Evolutionary conservation across 2,113 vertebrate genomes (phyloP), one percentile per base, ranked within the genome.

Genomic region (Spermophilus dauricus): DNA sequence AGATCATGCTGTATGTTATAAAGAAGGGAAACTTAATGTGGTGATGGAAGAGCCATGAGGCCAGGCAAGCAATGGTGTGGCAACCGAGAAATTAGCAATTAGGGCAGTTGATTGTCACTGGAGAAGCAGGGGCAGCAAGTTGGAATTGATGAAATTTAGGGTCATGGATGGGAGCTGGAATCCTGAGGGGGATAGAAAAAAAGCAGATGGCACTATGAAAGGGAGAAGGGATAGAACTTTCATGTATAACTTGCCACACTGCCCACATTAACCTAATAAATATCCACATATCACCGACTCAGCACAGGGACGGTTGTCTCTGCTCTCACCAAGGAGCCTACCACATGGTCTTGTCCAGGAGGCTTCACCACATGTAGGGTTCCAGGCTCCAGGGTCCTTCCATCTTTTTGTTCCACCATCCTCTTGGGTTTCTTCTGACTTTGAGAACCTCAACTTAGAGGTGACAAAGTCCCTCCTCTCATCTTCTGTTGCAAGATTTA

Each of bases 61-160:
- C 45, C 51, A 37, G 26, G 17, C 5, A 32, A 61, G 58, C 24
- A 61, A 61, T 61, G 58, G 24, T 61, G 8, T 51, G 16, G 51
- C 0, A 12, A 22, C 4, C 13, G 26, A n/a, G 34, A 65, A n/a
- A 37, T 37, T 24, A 56, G 34, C 2, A 53, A 5, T 2, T 17
- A 86, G 85, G 9, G 42, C 8, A 73, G 32, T 8, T 58, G 56
- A 58, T 58, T 22, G 56, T 58, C 56, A 58, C 20, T 58, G 56
- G 56, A 39, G 76, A 45, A 51, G 18, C 6, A 13, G 24, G n/a
- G 61, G 16, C 22, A 56, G 65, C 32, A 58, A 34, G n/a, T 39
- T 16, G 8, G 58, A 53, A 20, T 1, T 69, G 63, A 9, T 61
- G 12, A 17, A 48, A n/a, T 16, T n/a, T 30, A 16, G 22, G 30